A percentile compares a stretch with the other conserved stretches of the same genome.
These are phyloP conservation scores for Kryptopterus vitreolus DNA, from an alignment of 2,797 vertebrate species.

Conservation along the genomic window DNA sequence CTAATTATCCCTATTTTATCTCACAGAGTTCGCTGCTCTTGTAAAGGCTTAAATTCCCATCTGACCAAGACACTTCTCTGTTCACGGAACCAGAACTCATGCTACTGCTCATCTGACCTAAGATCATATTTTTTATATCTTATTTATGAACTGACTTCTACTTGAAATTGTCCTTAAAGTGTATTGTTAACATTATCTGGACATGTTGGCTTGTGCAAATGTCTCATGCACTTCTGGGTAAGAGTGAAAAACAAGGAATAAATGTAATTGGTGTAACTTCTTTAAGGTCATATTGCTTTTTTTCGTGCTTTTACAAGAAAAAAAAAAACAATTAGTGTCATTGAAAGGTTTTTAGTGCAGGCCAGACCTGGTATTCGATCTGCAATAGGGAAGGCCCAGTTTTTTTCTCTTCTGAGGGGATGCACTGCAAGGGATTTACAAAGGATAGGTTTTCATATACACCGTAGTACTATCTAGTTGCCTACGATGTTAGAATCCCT, in stretches of 20 bases:
- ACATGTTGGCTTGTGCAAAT: conserved; percentile 75
- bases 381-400: conserved; percentile 53
- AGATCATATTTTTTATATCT: conserved; percentile 78
- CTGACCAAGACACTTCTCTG: conserved; percentile 73
- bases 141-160: conserved; percentile 80
- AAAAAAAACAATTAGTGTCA: no score
- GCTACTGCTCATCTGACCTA: conserved; percentile 65
- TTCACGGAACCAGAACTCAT: conserved; percentile 75
- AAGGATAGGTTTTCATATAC: conserved; percentile 57
- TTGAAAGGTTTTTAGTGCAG: no score
- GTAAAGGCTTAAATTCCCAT: conserved; percentile 79
- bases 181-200: conserved; percentile 63
- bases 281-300: conserved; percentile 47
- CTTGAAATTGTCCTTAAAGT: conserved; percentile 66
- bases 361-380: conserved; percentile 53
- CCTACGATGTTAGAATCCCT: neutral
- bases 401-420: conserved; percentile 1
- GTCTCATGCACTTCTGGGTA: conserved; percentile 76
- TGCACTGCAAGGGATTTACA: conserved; percentile 58
- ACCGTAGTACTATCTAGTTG: neutral
- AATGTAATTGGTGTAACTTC: conserved; percentile 78
- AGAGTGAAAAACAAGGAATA: conserved; percentile 82
- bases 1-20: conserved; percentile 66
- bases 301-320: conserved; percentile 44
- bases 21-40: conserved; percentile 76